Percentiles rank a stretch among this genome's conserved stretches.
These are phyloP conservation scores for Andrena cerasifolii DNA, from an alignment of 1,140 invertebrate species.

Conservation along the genomic window DNA sequence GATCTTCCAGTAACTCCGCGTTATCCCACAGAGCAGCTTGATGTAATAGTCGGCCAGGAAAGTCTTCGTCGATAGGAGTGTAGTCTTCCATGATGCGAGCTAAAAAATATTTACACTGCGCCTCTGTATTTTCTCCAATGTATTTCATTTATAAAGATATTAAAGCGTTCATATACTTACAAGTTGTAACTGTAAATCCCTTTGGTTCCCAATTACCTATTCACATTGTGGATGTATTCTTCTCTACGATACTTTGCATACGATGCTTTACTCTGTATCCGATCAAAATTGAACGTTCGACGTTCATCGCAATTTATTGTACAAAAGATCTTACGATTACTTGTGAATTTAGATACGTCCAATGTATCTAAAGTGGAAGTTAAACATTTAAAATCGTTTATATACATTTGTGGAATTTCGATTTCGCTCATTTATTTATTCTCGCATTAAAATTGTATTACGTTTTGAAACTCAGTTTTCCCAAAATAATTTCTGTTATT, in stretches of 20 bases:
- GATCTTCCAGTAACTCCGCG: conserved; percentile 91
- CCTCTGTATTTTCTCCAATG: background rate
- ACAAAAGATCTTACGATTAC: background rate
- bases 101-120: conserved; percentile 16
- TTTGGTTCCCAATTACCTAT: background rate
- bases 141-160: background rate
- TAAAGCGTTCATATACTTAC: conserved; percentile 15
- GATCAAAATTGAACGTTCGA: conserved; percentile 16
- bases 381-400: conserved; percentile 24
- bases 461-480: background rate
- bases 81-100: conserved; percentile 83
- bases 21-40: conserved; percentile 96
- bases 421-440: background rate
- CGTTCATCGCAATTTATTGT: conserved; percentile 6
- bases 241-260: conserved; percentile 27
- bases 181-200: conserved; percentile 2
- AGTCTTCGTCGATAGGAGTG: conserved; percentile 90
- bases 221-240: background rate
- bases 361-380: conserved; percentile 29
- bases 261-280: conserved; percentile 9
- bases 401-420: conserved; percentile 35
- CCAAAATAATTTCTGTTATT: too few relatives aligned
- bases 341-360: conserved; percentile 4
- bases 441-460: conserved; percentile 1
- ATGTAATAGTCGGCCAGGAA: conserved; percentile 89